phyloP scores from a whole-genome alignment of 2,113 vertebrate species.

The Meles meles region DNA sequence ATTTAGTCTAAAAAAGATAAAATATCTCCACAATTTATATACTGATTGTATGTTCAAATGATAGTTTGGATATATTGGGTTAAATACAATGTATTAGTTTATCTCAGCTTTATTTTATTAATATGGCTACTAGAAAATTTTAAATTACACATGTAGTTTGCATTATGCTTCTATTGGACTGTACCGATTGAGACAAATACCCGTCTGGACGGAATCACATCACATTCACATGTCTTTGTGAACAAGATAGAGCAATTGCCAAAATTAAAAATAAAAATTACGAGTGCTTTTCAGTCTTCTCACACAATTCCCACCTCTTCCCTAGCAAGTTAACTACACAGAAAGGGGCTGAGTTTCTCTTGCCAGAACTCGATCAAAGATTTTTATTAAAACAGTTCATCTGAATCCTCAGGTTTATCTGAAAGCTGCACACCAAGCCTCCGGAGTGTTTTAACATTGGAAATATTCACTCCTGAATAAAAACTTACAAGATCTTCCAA shows the following conservation, averaged over 20 bases:
- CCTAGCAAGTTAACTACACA: background rate
- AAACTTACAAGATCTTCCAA: constrained; percentile 14
- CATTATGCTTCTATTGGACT: background rate
- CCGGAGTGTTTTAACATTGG: background rate
- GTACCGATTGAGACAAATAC: background rate
- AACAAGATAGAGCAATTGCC: background rate
- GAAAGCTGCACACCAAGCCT: background rate
- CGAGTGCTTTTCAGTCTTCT: background rate
- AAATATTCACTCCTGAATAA: background rate
- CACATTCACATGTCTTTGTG: background rate
- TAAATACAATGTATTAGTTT: constrained; percentile 14
- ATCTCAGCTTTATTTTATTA: background rate
- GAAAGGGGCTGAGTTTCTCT: constrained; percentile 3
- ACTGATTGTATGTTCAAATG: background rate
- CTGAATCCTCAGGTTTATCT: background rate
- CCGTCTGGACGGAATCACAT: background rate
- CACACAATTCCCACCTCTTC: background rate
- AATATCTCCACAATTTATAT: background rate
- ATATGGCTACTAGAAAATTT: constrained; percentile 22
- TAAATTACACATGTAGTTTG: background rate
- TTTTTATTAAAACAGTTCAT: constrained; percentile 38
- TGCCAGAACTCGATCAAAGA: background rate
- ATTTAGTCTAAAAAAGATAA: background rate
- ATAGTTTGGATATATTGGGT: constrained; percentile 3
- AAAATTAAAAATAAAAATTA: background rate